Evolutionary conservation across 1,140 invertebrate genomes (phyloP).

Genomic region (Neuroterus valhalla): DNA sequence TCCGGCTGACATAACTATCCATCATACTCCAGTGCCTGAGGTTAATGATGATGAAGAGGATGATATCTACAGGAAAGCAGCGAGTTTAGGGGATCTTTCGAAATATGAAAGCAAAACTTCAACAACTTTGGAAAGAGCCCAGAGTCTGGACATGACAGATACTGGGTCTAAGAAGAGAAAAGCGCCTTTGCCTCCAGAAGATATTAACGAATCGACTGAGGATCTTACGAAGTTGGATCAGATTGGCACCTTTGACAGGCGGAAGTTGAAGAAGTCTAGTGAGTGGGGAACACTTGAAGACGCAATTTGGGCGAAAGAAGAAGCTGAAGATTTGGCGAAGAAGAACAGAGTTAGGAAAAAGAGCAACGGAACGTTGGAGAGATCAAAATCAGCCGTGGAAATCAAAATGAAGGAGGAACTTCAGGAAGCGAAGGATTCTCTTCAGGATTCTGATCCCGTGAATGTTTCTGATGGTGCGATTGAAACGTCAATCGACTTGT

Average conservation of each 20-base stretch:
- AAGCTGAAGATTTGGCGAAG: conserved; percentile 46
- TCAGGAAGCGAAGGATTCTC: conserved; percentile 32
- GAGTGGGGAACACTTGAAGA: conserved; percentile 87
- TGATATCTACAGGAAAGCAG: conserved; percentile 84
- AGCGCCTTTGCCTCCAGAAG: conserved; percentile 76
- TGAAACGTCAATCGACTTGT: conserved; percentile 60
- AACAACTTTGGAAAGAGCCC: conserved; percentile 84
- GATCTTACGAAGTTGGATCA: conserved; percentile 79
- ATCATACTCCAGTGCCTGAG: conserved; percentile 79
- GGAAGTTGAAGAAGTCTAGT: conserved; percentile 82
- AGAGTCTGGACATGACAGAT: conserved; percentile 87
- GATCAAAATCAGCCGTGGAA: conserved; percentile 63
- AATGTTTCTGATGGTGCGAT: conserved; percentile 46
- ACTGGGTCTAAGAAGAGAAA: conserved; percentile 82
- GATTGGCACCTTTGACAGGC: conserved; percentile 80
- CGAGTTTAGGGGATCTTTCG: conserved; percentile 87
- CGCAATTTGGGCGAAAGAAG: conserved; percentile 77
- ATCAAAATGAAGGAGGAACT: conserved; percentile 60
- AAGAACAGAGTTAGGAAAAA: conserved; percentile 46
- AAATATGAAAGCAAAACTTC: conserved; percentile 80
- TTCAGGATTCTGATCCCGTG: conserved; percentile 21
- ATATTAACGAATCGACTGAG: conserved; percentile 78
- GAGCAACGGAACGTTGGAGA: conserved; percentile 62
- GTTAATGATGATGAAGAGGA: conserved; percentile 75
- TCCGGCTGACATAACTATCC: conserved; percentile 84